Percentiles rank a stretch among this genome's conserved stretches.
Conservation (phyloP, 2,888 invertebrate genomes). For the Colostygia pectinataria region DNA sequence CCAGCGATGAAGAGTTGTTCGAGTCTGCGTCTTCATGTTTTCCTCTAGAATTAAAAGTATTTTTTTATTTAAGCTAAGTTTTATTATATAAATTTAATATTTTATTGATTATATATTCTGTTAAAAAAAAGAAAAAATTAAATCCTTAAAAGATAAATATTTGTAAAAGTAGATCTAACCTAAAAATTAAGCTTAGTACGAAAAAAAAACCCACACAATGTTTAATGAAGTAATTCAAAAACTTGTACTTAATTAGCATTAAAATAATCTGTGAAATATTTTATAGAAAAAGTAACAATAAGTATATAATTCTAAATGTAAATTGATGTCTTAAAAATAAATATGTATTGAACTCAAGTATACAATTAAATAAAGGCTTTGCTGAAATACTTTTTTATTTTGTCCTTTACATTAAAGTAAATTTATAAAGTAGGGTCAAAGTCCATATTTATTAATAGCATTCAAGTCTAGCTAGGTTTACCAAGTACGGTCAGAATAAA, state of each 20-base stretch:
- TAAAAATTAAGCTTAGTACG: too few relatives aligned
- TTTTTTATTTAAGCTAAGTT: neutral
- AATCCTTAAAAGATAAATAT: too few relatives aligned
- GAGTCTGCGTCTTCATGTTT: conserved; percentile 33
- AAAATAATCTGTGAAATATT: too few relatives aligned
- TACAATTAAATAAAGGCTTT: conserved; percentile 9
- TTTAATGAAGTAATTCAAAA: too few relatives aligned
- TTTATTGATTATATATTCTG: too few relatives aligned
- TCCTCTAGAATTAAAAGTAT: neutral
- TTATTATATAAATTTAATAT: neutral
- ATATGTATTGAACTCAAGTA: neutral
- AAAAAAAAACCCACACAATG: too few relatives aligned
- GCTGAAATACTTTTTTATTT: conserved; percentile 9
- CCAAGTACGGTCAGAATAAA: conserved; percentile 25
- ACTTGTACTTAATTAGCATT: too few relatives aligned
- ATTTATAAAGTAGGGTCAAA: conserved; percentile 9
- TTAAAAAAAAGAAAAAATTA: too few relatives aligned
- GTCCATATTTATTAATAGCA: conserved; percentile 12
- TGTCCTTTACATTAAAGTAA: neutral
- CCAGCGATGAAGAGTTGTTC: conserved; percentile 39
- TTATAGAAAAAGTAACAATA: too few relatives aligned
- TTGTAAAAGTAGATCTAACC: too few relatives aligned
- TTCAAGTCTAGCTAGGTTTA: conserved; percentile 9
- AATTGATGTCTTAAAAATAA: neutral
- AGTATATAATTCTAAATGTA: too few relatives aligned